Evolutionary conservation across 53 echinoderm and acorn worm species (phyloP), one percentile per base, ranked within the genome.

Genomic region (Holothuria leucospilota): DNA sequence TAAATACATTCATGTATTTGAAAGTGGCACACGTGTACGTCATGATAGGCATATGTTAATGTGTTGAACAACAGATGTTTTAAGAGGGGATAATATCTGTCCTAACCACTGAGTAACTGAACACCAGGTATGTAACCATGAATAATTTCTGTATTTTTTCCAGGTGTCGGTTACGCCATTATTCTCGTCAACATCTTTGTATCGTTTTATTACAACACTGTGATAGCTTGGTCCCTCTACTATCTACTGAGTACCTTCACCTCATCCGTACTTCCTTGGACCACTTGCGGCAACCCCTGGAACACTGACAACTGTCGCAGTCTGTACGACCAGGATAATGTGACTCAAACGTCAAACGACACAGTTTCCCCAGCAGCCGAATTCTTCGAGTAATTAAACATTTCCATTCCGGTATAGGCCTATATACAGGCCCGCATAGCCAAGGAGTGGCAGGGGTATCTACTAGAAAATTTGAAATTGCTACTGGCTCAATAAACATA

Each of bases 171-270:
- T 0, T 95, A 93, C 53, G 93, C 94, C 2, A 94, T 94, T 34
- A 89, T 90, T 78, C 80, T 80, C 10, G 82, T 97, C 16, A 92
- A 97, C 73, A 89, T 95, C 81, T 95, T 89, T 73, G 90, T 94
- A 0, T 93, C 93, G 24, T 95, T 97, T 79, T 97, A 87, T 86
- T 97, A 97, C 90, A 95, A 95, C 75, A 97, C 97, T 15, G 88
- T 95, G 74, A 97, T 95, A 29, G 94, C 94, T 3, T 97, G 95
- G 95, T 72, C 97, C 0, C 82, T 97, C 13, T 97, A 97, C 68
- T 97, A 97, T 52, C 87, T 97, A 20, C 62, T 97, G 52, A 87
- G 89, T 2, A 93, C 97, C 11, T 97, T 97, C 63, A 94, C 87
- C 18, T 72, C 88, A 15, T 66, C 81, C 13, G 79, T 80, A 1